Conservation (phyloP, 2,797 vertebrate genomes). For the Mallotus villosus region DNA sequence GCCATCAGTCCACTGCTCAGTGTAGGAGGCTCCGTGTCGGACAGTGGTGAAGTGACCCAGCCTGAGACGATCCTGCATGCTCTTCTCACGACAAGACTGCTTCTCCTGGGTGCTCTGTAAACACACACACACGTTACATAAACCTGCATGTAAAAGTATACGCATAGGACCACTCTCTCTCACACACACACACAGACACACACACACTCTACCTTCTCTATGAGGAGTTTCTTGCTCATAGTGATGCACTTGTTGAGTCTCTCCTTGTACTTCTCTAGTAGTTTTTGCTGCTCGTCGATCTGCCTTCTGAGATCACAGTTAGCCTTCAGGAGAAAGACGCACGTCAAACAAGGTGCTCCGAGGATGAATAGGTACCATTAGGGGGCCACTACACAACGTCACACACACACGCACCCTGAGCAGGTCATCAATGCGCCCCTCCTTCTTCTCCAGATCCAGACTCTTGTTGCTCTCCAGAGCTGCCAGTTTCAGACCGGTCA, state of each 20-base stretch:
- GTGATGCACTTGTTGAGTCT: constrained; percentile 98
- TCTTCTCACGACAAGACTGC: constrained; percentile 97
- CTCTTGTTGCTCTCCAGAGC: constrained; percentile 99
- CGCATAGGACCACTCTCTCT: neutral
- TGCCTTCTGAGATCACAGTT: constrained; percentile 98
- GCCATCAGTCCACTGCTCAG: constrained; percentile 99
- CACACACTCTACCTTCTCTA: constrained; percentile 85
- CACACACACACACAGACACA: neutral
- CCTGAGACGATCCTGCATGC: constrained; percentile 98
- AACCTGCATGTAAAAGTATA: constrained; percentile 1
- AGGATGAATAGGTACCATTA: neutral
- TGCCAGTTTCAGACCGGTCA: constrained; percentile 95
- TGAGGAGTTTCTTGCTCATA: constrained; percentile 98
- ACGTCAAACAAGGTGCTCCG: neutral
- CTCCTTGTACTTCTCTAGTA: constrained; percentile 98
- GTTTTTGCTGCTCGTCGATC: constrained; percentile 98
- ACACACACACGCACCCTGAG: constrained; percentile 86
- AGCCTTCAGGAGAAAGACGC: constrained; percentile 71
- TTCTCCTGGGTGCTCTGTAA: constrained; percentile 89
- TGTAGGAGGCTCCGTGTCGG: constrained; percentile 97
- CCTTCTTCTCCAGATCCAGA: constrained; percentile 98
- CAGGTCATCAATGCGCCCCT: constrained; percentile 98
- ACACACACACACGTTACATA: neutral
- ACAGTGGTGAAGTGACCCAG: constrained; percentile 99
- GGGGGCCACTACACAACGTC: neutral